Evolutionary conservation across 2,797 vertebrate species (phyloP).

Genomic region (Notamacropus eugenii): DNA sequence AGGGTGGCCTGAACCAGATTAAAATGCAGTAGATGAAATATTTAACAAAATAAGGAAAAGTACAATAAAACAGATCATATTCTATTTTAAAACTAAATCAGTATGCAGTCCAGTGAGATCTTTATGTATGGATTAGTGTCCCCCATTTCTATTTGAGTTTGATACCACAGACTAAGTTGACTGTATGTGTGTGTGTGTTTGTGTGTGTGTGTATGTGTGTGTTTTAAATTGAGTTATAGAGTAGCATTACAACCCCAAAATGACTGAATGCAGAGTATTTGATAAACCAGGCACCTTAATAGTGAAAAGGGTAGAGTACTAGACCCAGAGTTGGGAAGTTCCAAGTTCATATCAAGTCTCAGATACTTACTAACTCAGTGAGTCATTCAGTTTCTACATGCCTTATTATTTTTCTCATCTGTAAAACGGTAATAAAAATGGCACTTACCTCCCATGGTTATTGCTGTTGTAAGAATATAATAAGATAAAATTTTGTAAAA

Average conservation of each 20-base stretch:
- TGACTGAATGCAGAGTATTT: background rate
- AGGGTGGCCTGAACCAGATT: background rate
- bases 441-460: background rate
- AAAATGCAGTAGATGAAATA: background rate
- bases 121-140: background rate
- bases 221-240: background rate
- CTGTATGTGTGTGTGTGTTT: no score
- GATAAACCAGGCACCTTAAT: background rate
- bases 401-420: background rate
- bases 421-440: background rate
- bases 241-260: background rate
- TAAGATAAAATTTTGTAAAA: background rate
- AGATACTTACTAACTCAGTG: background rate
- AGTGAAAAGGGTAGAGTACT: background rate
- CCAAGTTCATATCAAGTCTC: background rate
- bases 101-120: background rate
- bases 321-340: background rate
- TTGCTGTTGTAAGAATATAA: background rate
- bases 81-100: background rate
- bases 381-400: background rate
- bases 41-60: background rate
- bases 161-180: background rate
- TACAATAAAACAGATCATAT: background rate
- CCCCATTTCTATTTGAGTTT: background rate
- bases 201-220: no score